Evolutionary conservation across 2,888 invertebrate genomes (phyloP).

Genomic region (Euspilapteryx auroguttella): DNA sequence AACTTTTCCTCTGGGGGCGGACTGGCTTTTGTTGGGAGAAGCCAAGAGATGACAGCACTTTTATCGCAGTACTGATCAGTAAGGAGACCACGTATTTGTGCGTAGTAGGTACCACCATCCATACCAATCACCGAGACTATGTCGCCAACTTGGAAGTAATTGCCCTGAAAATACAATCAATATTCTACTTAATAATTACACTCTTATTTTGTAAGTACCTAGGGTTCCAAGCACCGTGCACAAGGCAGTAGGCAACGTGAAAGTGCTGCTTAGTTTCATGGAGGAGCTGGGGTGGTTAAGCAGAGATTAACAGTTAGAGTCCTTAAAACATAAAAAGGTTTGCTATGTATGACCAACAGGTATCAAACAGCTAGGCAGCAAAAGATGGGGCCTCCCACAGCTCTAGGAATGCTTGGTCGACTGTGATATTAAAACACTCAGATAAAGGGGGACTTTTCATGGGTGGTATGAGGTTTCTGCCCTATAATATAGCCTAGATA

Average conservation of each 20-base stretch:
- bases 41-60: slow-evolving; percentile 90
- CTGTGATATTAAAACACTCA: too few species aligned
- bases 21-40: slow-evolving; percentile 82
- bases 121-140: slow-evolving; percentile 83
- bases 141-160: slow-evolving; percentile 87
- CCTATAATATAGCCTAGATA: not conserved
- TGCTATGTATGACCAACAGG: too few species aligned
- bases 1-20: slow-evolving; percentile 78
- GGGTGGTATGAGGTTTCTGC: too few species aligned
- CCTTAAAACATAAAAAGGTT: too few species aligned
- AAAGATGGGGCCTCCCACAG: too few species aligned
- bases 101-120: slow-evolving; percentile 80
- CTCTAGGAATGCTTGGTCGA: too few species aligned
- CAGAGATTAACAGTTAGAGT: too few species aligned
- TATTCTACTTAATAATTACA: not conserved
- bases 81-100: slow-evolving; percentile 85
- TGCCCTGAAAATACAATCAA: slow-evolving; percentile 49
- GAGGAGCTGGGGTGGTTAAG: too few species aligned
- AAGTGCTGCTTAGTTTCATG: not conserved
- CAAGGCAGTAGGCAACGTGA: too few species aligned
- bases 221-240: not conserved
- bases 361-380: too few species aligned
- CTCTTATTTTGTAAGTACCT: not conserved
- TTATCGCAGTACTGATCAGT: slow-evolving; percentile 93
- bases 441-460: too few species aligned